Evolutionary conservation across 2,797 vertebrate species (phyloP).

Genomic region (Artibeus lituratus): DNA sequence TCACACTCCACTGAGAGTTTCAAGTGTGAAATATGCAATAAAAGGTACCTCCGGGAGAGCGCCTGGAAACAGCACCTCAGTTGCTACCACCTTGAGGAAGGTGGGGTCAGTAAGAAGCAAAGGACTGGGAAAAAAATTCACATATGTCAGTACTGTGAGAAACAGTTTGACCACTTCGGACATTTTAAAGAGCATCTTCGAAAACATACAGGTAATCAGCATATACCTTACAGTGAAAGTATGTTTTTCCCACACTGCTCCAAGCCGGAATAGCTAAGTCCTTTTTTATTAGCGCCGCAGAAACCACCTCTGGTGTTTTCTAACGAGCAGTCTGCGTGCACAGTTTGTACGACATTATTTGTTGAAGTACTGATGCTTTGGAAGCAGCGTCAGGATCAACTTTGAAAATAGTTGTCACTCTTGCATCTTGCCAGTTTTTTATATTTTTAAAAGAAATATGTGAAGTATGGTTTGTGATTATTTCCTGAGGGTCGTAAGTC

Average conservation of each 20-base stretch:
- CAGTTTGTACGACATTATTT: not conserved
- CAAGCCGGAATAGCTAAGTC: not conserved
- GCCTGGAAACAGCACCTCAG: constrained; percentile 95
- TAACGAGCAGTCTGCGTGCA: not conserved
- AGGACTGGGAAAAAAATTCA: constrained; percentile 96
- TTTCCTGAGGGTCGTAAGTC: constrained; percentile 17
- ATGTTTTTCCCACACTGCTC: not conserved
- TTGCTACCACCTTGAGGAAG: constrained; percentile 93
- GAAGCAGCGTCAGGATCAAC: not conserved
- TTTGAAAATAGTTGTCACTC: constrained; percentile 28
- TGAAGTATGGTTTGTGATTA: constrained; percentile 14
- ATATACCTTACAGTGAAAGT: not conserved
- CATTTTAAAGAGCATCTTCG: constrained; percentile 99
- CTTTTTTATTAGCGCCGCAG: not conserved
- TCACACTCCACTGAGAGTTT: constrained; percentile 93
- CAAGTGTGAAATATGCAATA: constrained; percentile 93
- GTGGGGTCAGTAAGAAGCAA: constrained; percentile 89
- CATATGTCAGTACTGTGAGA: constrained; percentile 96
- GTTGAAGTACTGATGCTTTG: constrained; percentile 21
- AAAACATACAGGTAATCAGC: constrained; percentile 94
- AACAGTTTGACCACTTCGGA: constrained; percentile 99
- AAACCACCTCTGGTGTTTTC: not conserved
- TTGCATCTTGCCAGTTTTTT: constrained; percentile 1
- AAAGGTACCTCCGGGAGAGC: constrained; percentile 95
- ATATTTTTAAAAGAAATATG: constrained; percentile 19